phyloP scores from a whole-genome alignment of 2,797 vertebrate species.

The Tamandua tetradactyla region DNA sequence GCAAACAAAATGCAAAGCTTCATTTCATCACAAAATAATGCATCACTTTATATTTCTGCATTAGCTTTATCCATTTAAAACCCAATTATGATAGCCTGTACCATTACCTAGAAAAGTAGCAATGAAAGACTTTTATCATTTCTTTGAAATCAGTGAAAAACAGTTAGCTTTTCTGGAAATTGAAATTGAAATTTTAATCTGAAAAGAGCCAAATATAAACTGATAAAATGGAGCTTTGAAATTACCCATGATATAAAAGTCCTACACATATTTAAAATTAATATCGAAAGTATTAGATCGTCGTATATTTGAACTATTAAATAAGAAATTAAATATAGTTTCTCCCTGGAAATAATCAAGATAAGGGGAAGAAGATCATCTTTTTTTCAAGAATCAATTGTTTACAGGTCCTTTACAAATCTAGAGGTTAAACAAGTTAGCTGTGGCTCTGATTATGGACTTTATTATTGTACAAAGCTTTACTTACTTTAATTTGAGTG shows the following conservation, averaged over 20 bases:
- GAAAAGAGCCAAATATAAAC: background rate
- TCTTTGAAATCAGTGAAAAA: conserved; percentile 17
- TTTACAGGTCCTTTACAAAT: background rate
- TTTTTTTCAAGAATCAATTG: background rate
- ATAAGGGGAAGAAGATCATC: background rate
- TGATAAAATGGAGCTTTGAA: conserved; percentile 1
- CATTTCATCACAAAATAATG: background rate
- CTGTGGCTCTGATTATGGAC: background rate
- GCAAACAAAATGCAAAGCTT: background rate
- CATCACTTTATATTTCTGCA: background rate
- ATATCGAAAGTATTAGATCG: background rate
- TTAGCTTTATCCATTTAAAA: background rate
- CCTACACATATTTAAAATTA: background rate
- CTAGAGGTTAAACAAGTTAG: background rate
- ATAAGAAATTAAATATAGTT: background rate
- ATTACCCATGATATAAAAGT: background rate
- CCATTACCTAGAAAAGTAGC: background rate
- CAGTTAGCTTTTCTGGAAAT: background rate
- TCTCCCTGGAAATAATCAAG: conserved; percentile 30
- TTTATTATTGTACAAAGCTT: background rate
- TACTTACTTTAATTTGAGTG: conserved; percentile 11
- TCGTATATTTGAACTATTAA: background rate
- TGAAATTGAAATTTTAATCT: background rate
- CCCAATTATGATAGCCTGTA: background rate
- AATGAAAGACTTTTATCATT: background rate